Base-by-base conservation (phyloP, 2,113 vertebrate species). In the Eonycteris spelaea region DNA sequence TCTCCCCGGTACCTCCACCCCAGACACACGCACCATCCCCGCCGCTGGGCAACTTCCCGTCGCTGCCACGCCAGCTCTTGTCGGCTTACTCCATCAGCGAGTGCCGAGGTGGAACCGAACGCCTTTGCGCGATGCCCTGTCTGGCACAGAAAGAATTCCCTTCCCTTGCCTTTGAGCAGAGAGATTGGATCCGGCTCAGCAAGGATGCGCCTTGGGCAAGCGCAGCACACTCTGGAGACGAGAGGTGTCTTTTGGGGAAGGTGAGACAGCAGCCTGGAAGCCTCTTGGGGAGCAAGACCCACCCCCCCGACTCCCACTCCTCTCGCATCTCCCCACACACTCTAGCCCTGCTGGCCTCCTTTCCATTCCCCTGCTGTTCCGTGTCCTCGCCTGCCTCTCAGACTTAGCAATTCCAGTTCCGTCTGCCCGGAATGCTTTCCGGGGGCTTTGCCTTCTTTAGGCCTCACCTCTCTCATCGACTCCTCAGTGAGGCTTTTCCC, bases 251-350 rank as follows among this genome's bases (percentile, higher is more conserved):
- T 83, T 22, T 24, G 30, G 59, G 59, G 61, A 77, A 57, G 75
- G 82, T 8, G 45, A 85, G 33, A 74, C 51, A 22, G 30, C 80
- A 82, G 59, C 73, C 9, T 0, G 33, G 26, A 28, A 33, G 16
- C 70, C 75, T 43, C 10, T 16, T 14, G 53, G 21, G 33, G n/a
- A 73, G 68, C 67, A 38, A 53, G 30, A 51, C 40, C 11, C 22
- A 67, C 73, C 0, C 11, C 22, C 74, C 73, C 0, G 0, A n/a
- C 33, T 18, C 18, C n/a, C 7, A 26, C 19, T 8, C 18, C 11
- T 40, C 43, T 21, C 38, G 8, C 16, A 9, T 40, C 9, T 26
- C n/a, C 30, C 28, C 4, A 26, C 30, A 26, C 11, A 3, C 51
- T 57, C 13, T 3, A 10, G 10, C 24, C 35, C 2, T 7, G 33